These are phyloP conservation scores for Oxyruncus cristatus DNA, from an alignment of 2,113 vertebrate genomes.

Conservation along the genomic window DNA sequence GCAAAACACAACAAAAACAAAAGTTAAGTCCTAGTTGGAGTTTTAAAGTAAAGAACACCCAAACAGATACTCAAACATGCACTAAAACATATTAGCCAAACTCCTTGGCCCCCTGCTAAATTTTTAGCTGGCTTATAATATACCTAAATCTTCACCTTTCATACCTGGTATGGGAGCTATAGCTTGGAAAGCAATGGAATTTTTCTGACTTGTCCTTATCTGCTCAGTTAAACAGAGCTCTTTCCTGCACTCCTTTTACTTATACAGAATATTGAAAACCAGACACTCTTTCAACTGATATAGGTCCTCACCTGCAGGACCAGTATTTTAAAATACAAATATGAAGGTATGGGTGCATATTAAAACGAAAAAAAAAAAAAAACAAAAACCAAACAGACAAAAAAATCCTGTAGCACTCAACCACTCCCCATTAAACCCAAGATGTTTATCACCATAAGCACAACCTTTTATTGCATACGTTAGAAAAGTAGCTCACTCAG, in stretches of 20 bases:
- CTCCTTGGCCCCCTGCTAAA: neutral
- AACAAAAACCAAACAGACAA: neutral
- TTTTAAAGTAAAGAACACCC: neutral
- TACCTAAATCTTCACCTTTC: neutral
- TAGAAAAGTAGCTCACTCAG: neutral
- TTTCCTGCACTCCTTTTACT: neutral
- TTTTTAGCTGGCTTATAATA: neutral
- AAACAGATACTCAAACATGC: neutral
- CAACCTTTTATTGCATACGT: neutral
- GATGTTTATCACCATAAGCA: neutral
- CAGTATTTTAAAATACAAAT: neutral
- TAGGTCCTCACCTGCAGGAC: neutral
- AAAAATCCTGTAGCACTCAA: neutral
- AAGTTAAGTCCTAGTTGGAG: neutral
- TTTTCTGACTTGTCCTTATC: neutral
- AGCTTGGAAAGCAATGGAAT: neutral
- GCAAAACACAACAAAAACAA: neutral
- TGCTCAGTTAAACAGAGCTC: neutral
- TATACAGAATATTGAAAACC: neutral
- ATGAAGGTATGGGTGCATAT: neutral
- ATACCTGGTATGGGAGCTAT: neutral
- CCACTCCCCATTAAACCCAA: neutral
- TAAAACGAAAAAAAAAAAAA: neutral
- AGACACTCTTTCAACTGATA: neutral
- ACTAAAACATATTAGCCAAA: neutral